A percentile compares a stretch with the other conserved stretches of the same genome.
These are phyloP conservation scores for Ypsolopha scabrella DNA, from an alignment of 2,888 invertebrate species.

Conservation along the genomic window DNA sequence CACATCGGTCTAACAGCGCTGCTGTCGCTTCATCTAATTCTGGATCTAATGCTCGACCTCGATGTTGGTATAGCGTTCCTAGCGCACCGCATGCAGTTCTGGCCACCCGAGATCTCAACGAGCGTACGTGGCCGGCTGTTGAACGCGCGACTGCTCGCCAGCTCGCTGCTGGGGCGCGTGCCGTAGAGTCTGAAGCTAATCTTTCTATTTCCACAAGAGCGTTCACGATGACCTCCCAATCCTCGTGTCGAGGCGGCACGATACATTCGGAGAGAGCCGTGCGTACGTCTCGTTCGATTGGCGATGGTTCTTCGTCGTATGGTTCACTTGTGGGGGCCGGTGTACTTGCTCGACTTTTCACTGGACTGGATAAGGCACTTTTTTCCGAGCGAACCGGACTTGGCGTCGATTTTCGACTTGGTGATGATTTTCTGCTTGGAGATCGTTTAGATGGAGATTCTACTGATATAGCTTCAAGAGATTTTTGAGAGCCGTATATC, in stretches of 20 bases:
- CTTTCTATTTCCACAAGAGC: constrained; percentile 78
- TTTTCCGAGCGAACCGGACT: not conserved
- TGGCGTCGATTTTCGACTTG: constrained; percentile 2
- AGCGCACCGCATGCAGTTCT: constrained; percentile 88
- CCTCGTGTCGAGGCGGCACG: constrained; percentile 73
- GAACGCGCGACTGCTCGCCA: constrained; percentile 76
- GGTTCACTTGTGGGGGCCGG: constrained; percentile 28
- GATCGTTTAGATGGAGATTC: constrained; percentile 5
- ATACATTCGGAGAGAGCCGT: constrained; percentile 48
- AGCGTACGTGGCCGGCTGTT: constrained; percentile 83
- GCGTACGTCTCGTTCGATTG: constrained; percentile 42
- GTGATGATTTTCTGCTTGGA: constrained; percentile 24
- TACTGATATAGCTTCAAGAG: constrained; percentile 11
- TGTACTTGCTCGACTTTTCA: constrained; percentile 18
- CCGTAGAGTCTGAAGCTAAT: constrained; percentile 76
- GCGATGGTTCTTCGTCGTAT: constrained; percentile 20
- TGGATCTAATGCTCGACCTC: constrained; percentile 70
- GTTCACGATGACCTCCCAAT: constrained; percentile 85
- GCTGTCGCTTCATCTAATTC: constrained; percentile 89
- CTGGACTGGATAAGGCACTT: not conserved
- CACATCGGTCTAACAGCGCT: constrained; percentile 86
- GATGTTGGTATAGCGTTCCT: constrained; percentile 80
- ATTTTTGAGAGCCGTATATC: constrained; percentile 17
- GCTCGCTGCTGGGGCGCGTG: constrained; percentile 77
- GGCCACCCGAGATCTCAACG: constrained; percentile 93